Base-by-base conservation (phyloP, 2,113 vertebrate genomes). In the Callopanchax toddi region DNA sequence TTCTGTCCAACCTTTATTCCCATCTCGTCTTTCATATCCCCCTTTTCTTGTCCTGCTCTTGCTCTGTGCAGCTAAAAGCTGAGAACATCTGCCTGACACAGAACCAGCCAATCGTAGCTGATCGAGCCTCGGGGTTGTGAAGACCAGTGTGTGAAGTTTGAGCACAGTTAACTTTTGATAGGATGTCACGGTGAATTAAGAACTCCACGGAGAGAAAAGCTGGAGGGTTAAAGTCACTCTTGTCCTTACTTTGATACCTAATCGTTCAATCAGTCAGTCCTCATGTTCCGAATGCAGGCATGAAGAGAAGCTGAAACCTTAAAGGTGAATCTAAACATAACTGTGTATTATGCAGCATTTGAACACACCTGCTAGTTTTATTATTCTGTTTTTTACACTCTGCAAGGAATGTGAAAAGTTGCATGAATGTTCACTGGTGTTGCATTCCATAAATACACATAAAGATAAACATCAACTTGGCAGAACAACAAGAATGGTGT, bases 131-230 rank as follows among this genome's bases (percentile, higher is more conserved):
- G 25, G 51, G 60, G 51, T 53, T 53, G 45, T 22, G 39, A 59
- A 67, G 71, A 72, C n/a, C 60, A 16, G 56, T 25, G 44, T 67
- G 55, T 39, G 53, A 78, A 74, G 60, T 82, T 79, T 54, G 60
- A 81, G 60, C 63, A 26, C 50, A 65, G 74, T 87, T 76, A 79
- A 76, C 71, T 80, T 86, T 64, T 78, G 74, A 76, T 76, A 43
- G 54, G 62, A 78, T 82, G 77, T 89, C 84, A 71, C 60, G 71
- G 50, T 78, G 75, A 78, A 77, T 88, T 81, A 82, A 66, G 43
- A 67, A 59, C 20, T 57, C 36, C 20, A 21, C 42, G 36, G 25
- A 46, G 40, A 77, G 26, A 18, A 17, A 18, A 11, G 51, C 67
- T 55, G 45, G 26, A 55, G 16, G 29, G 26, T 51, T 61, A 60